Percentiles rank a stretch among this genome's conserved stretches.
phyloP scores from a whole-genome alignment of 2,888 invertebrate genomes.

The Prosapia bicincta region DNA sequence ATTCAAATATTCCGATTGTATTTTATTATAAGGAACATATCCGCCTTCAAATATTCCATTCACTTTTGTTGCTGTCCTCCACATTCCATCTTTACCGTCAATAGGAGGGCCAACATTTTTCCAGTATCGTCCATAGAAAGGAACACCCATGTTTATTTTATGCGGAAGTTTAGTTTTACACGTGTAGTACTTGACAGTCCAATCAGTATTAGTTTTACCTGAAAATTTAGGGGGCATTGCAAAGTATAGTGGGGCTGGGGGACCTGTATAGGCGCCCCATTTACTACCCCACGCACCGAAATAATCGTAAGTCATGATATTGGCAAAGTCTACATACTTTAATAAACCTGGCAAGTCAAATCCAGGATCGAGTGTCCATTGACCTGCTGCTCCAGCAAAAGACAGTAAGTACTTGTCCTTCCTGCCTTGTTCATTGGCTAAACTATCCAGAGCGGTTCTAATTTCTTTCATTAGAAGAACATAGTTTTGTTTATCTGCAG shows the following conservation, averaged over 20 bases:
- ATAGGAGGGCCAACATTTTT: too few species aligned
- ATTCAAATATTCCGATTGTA: slow-evolving; percentile 22
- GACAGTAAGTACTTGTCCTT: slow-evolving; percentile 28
- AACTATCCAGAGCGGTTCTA: slow-evolving; percentile 24
- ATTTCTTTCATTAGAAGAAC: slow-evolving; percentile 30
- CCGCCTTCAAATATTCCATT: slow-evolving; percentile 24
- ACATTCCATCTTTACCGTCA: slow-evolving; percentile 29
- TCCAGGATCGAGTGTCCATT: too few species aligned
- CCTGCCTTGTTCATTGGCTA: slow-evolving; percentile 14
- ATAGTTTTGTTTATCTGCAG: slow-evolving; percentile 30
- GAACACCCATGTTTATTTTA: too few species aligned
- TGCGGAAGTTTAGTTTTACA: slow-evolving; percentile 29
- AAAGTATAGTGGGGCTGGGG: slow-evolving; percentile 29
- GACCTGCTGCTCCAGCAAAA: slow-evolving; percentile 32
- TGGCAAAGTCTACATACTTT: slow-evolving; percentile 29
- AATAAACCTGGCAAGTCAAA: slow-evolving; percentile 29
- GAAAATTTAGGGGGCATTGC: slow-evolving; percentile 32
- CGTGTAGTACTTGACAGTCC: slow-evolving; percentile 31
- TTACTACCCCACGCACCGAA: too few species aligned
- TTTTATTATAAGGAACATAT: too few species aligned
- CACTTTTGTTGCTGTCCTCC: slow-evolving; percentile 23
- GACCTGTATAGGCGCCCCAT: slow-evolving; percentile 34
- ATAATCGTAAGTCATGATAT: too few species aligned
- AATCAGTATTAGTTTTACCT: slow-evolving; percentile 32
- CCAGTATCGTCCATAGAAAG: too few species aligned